Conservation (phyloP, 2,797 vertebrate genomes). For the Gobionotothen gibberifrons region DNA sequence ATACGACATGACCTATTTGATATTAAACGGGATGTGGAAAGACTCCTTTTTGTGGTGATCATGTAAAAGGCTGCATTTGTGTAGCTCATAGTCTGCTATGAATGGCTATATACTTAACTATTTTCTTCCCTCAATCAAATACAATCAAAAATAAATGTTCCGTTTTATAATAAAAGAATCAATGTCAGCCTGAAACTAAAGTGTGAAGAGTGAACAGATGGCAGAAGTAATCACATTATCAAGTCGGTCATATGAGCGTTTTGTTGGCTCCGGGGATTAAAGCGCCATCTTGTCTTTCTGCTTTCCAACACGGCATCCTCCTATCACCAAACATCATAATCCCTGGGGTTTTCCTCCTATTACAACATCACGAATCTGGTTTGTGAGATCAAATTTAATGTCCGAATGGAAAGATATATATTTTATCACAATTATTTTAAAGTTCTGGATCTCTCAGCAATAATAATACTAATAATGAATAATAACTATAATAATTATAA, state of each 20-base stretch:
- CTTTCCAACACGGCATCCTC: conserved; percentile 19
- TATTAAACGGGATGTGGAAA: conserved; percentile 15
- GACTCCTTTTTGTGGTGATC: background rate
- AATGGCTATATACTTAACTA: background rate
- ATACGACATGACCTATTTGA: background rate
- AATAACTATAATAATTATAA: too few species aligned
- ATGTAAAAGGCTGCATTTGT: conserved; percentile 6
- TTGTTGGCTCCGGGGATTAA: conserved; percentile 13
- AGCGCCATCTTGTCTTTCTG: background rate
- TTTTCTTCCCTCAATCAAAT: background rate
- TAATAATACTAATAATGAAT: background rate
- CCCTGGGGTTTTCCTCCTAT: conserved; percentile 7
- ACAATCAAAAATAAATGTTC: background rate
- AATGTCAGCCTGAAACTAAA: conserved; percentile 1
- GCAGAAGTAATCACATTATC: conserved; percentile 20
- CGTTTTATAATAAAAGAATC: background rate
- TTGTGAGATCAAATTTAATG: conserved; percentile 11
- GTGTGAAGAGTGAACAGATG: conserved; percentile 25
- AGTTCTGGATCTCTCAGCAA: background rate
- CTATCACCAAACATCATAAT: conserved; percentile 30
- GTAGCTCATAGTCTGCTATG: background rate
- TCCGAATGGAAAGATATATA: background rate
- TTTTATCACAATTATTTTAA: background rate
- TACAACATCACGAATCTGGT: background rate
- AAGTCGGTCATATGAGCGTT: conserved; percentile 30